Base-by-base conservation (phyloP, 2,888 invertebrate species). In the Patella caerulea region DNA sequence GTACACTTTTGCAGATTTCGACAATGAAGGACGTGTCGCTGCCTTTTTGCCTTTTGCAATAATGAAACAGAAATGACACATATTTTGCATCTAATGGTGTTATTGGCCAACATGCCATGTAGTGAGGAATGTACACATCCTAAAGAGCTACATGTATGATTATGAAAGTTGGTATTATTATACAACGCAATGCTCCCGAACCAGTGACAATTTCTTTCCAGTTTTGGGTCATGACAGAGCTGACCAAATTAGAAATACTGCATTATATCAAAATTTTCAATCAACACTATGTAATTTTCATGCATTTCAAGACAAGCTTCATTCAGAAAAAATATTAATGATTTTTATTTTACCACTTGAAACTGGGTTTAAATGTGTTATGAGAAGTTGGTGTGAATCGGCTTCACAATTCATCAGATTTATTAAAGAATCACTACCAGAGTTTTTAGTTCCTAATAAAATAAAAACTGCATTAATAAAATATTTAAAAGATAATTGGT, bases 301-400 rank as follows among this genome's bases (percentile, higher is more conserved):
- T 56, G 56, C 56, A 56, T 56, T 56, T 56, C 56, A 56, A 56
- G 56, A 56, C 2, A 56, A 56, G 56, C 3, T 56, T 17, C n/a
- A 17, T 56, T 56, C 56, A 56, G 56, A 56, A 17, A 56, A 9
- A 7, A n/a, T 56, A 14, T 17, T 56, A n/a, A n/a, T n/a, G n/a
- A 56, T 56, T 1, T 56, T 56, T 56, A 56, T 56, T 56, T 9
- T 56, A n/a, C 56, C 56, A n/a, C 56, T 56, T 56, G 56, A 56
- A 56, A 56, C 56, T 17, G 56, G 56, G 56, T 56, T 56, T 56
- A 56, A 56, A 56, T 56, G 56, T 56, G 56, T 56, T n/a, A 56
- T 56, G 56, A 56, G 56, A 56, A 17, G 56, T n/a, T 56, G 56
- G 56, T 56, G 56, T 56, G 56, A 56, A 56, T 56, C 56, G n/a